A percentile compares a stretch with the other conserved stretches of the same genome.
Evolutionary conservation across 2,113 vertebrate genomes (phyloP).

Genomic region (Thalassoma bifasciatum): DNA sequence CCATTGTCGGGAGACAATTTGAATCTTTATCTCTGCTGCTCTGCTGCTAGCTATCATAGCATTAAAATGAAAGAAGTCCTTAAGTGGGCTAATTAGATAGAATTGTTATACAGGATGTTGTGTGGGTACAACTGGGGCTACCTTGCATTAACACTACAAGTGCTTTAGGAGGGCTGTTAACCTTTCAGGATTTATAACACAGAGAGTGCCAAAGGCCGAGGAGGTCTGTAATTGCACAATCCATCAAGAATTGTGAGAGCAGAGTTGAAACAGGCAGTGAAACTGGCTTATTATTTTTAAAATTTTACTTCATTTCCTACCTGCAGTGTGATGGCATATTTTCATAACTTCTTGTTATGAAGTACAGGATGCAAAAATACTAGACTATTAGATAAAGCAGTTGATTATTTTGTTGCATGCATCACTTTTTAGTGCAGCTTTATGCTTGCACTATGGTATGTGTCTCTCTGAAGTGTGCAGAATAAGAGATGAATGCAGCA

Average conservation of each 20-base stretch:
- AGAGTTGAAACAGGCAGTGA: conserved; percentile 40
- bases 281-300: conserved; percentile 4
- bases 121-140: conserved; percentile 58
- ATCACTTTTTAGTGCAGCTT: background rate
- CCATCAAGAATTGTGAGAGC: conserved; percentile 62
- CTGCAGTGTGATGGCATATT: conserved; percentile 1
- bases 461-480: conserved; percentile 22
- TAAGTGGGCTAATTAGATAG: conserved; percentile 83
- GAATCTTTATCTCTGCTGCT: conserved; percentile 79
- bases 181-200: conserved; percentile 77
- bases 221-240: conserved; percentile 72
- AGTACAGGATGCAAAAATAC: conserved; percentile 12
- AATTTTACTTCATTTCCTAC: conserved; percentile 21
- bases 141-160: conserved; percentile 66
- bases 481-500: conserved; percentile 31
- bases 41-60: conserved; percentile 79
- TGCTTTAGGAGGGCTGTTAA: conserved; percentile 76
- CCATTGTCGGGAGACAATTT: conserved; percentile 84
- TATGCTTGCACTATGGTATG: background rate
- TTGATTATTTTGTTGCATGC: background rate
- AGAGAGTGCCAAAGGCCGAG: conserved; percentile 48
- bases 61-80: conserved; percentile 77
- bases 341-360: conserved; percentile 10
- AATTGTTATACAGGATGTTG: conserved; percentile 60
- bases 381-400: background rate